Percentiles rank a stretch among this genome's conserved stretches.
These are phyloP conservation scores for Oxycera nigricornis DNA, from an alignment of 2,888 invertebrate species.

Conservation along the genomic window DNA sequence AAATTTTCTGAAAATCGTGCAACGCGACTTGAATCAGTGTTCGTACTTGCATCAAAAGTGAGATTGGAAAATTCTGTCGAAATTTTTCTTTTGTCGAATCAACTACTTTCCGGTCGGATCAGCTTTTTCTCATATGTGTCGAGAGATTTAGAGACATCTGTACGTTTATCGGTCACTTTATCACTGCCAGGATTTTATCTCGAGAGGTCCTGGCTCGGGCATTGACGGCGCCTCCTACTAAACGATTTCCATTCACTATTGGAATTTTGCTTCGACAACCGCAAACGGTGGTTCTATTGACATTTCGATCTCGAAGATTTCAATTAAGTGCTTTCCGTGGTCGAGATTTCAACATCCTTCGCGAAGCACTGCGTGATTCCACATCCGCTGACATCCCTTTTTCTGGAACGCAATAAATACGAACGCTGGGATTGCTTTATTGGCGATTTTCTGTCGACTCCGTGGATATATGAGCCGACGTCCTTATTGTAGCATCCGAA, in stretches of 20 bases:
- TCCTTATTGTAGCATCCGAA: neutral
- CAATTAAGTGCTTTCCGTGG: neutral
- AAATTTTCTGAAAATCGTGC: neutral
- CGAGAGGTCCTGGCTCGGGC: neutral
- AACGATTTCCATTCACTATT: neutral
- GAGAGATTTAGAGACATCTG: neutral
- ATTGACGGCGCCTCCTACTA: neutral
- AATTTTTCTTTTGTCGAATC: constrained; percentile 2
- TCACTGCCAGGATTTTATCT: neutral
- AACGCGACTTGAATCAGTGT: neutral
- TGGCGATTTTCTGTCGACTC: constrained; percentile 3
- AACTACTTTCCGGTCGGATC: neutral
- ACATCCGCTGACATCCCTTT: neutral
- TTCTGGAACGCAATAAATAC: neutral
- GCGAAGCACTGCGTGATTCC: neutral
- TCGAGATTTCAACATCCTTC: neutral
- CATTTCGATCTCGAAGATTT: neutral
- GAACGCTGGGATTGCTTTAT: neutral
- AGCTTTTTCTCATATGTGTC: neutral
- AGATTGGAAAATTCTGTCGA: constrained; percentile 13
- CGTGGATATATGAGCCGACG: constrained; percentile 2
- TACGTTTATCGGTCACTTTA: neutral
- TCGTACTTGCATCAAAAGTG: neutral
- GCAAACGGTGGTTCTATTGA: neutral
- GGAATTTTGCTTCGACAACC: neutral